Percentiles rank a stretch among this genome's conserved stretches.
Evolutionary conservation across 2,888 invertebrate genomes (phyloP).

Genomic region (Trissolcus brochymenae): DNA sequence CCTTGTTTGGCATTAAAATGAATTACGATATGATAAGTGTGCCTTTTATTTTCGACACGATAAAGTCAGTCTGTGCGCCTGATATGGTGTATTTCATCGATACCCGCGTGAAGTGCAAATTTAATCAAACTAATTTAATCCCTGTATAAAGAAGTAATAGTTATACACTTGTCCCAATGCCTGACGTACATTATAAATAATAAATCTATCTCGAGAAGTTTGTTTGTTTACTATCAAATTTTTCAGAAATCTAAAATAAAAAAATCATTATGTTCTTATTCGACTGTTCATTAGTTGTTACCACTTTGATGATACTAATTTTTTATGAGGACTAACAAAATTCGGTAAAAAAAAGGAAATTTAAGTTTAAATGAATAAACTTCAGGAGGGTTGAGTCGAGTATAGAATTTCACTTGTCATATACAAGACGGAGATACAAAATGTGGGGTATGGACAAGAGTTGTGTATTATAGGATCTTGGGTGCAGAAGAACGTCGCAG

Average conservation of each 20-base stretch:
- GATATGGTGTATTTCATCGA: constrained; percentile 20
- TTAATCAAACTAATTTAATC: constrained; percentile 49
- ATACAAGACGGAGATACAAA: constrained; percentile 30
- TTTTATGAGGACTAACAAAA: background rate
- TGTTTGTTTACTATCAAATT: too few species aligned
- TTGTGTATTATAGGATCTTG: constrained; percentile 59
- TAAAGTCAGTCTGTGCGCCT: constrained; percentile 34
- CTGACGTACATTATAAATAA: constrained; percentile 25
- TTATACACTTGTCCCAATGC: constrained; percentile 44
- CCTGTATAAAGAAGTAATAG: constrained; percentile 49
- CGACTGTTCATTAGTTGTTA: too few species aligned
- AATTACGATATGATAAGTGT: constrained; percentile 42
- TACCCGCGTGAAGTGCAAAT: constrained; percentile 37
- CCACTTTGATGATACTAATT: background rate
- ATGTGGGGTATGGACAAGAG: constrained; percentile 51
- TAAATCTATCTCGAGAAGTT: constrained; percentile 27
- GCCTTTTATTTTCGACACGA: constrained; percentile 18
- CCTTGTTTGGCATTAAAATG: constrained; percentile 28
- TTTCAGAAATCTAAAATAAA: too few species aligned
- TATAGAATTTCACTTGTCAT: constrained; percentile 47
- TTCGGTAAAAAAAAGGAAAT: background rate
- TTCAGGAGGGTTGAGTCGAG: constrained; percentile 6
- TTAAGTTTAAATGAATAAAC: constrained; percentile 13
- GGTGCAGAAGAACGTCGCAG: constrained; percentile 49
- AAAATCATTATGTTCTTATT: too few species aligned